Evolutionary conservation across 2,113 vertebrate species (phyloP).

Genomic region (Conger conger): DNA sequence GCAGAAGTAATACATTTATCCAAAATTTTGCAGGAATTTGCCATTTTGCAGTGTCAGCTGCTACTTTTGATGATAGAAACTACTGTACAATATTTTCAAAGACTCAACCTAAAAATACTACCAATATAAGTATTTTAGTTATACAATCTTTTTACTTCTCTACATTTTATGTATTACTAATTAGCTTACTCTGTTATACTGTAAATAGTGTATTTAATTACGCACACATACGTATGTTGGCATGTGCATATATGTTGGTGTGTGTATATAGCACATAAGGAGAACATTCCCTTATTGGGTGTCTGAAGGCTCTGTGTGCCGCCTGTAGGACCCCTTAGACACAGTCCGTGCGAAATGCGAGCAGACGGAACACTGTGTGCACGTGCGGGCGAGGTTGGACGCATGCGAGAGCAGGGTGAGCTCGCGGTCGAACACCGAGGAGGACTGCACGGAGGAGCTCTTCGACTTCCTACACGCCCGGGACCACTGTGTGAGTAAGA

Average conservation of each 20-base stretch:
- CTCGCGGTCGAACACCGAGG: constrained; percentile 73
- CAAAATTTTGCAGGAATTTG: too few relatives aligned
- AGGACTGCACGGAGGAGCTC: constrained; percentile 90
- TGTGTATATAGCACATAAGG: neutral
- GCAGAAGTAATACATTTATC: too few relatives aligned
- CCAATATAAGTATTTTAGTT: too few relatives aligned
- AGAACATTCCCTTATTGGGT: neutral
- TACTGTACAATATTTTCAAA: too few relatives aligned
- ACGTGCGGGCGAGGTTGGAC: constrained; percentile 75
- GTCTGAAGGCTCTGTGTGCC: neutral
- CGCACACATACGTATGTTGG: neutral
- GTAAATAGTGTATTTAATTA: neutral
- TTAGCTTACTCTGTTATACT: neutral
- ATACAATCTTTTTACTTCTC: neutral
- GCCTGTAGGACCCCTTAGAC: constrained; percentile 77
- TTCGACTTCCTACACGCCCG: constrained; percentile 90
- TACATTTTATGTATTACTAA: neutral
- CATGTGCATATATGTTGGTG: neutral
- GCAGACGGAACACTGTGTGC: constrained; percentile 75
- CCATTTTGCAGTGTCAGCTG: too few relatives aligned
- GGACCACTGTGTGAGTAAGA: constrained; percentile 84
- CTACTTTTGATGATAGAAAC: too few relatives aligned
- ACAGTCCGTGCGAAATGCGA: constrained; percentile 77
- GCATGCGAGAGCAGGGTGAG: constrained; percentile 73
- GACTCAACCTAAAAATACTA: too few relatives aligned